A percentile compares a stretch with the other conserved stretches of the same genome.
phyloP scores from a whole-genome alignment of 2,888 invertebrate species.

The Stramonita haemastoma region DNA sequence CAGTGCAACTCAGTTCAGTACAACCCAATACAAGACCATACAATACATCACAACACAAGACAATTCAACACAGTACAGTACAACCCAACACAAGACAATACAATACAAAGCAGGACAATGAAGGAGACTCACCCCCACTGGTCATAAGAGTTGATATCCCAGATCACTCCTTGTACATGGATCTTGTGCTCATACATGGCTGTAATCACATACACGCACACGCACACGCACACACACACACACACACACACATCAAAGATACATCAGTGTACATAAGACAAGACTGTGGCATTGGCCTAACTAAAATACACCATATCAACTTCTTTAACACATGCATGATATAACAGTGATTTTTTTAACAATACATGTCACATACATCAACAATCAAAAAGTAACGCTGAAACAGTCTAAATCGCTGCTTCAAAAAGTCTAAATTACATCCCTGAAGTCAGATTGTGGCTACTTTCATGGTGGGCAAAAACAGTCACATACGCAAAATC shows the following conservation, averaged over 20 bases:
- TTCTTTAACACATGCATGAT: background rate
- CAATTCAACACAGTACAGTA: background rate
- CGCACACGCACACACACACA: background rate
- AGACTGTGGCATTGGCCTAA: background rate
- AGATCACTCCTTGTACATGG: constrained; percentile 97
- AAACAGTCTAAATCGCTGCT: no score
- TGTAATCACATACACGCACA: constrained; percentile 75
- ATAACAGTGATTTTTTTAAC: no score
- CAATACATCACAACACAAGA: background rate
- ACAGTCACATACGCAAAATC: no score
- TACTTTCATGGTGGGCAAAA: no score
- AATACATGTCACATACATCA: no score
- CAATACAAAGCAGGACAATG: no score
- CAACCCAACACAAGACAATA: background rate
- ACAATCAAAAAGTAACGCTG: no score
- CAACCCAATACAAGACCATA: no score
- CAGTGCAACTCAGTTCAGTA: no score
- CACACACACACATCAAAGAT: background rate
- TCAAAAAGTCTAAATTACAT: no score
- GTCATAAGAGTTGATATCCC: constrained; percentile 99
- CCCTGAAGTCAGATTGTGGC: no score
- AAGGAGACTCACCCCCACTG: constrained; percentile 92
- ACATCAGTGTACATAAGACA: background rate
- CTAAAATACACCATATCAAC: no score
- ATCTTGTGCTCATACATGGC: constrained; percentile 99